Evolutionary conservation across 2,888 invertebrate species (phyloP), one percentile per base, ranked within the genome.

Genomic region (Epinotia nisella): DNA sequence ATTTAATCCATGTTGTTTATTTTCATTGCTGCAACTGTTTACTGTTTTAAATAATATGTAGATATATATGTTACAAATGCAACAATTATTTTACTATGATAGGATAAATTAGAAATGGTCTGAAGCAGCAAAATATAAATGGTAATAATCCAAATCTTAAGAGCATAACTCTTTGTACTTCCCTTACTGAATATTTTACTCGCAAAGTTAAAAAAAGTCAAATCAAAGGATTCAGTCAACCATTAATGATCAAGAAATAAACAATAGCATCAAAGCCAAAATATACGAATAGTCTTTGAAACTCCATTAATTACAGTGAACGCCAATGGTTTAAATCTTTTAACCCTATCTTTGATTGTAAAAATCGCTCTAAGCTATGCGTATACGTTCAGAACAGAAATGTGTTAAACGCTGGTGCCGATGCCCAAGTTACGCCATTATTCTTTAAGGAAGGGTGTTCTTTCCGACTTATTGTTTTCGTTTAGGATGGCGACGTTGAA

Each of bases 391-490:
- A 45, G 24, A 64, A 60, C 2, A 24, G 39, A 70, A 66, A 65
- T 19, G 41, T 10, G n/a, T 17, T 49, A 66, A 65, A 41, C 21
- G 41, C 19, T 15, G n/a, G 11, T 1, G n/a, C 13, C 10, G 9
- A 24, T 2, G 24, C 21, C 9, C 5, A 24, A 53, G 41, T 59
- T 60, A 71, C 53, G 56, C n/a, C 56, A 21, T 2, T 72, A n/a
- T 51, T 51, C 49, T 21, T 24, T 66, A 21, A n/a, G 21, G 19
- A 41, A 41, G 58, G 15, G 41, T 55, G 21, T 87, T 89, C 87
- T 87, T 90, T 89, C 82, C 84, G 86, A 91, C 85, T 90, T 90
- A 92, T 92, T 92, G 92, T 92, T 93, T 91, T 89, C 88, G 89
- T 91, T 89, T 84, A 81, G 83, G 80, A 80, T 83, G 75, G 79